These are phyloP conservation scores for Electrona antarctica DNA, from an alignment of 2,113 vertebrate genomes.

Conservation along the genomic window DNA sequence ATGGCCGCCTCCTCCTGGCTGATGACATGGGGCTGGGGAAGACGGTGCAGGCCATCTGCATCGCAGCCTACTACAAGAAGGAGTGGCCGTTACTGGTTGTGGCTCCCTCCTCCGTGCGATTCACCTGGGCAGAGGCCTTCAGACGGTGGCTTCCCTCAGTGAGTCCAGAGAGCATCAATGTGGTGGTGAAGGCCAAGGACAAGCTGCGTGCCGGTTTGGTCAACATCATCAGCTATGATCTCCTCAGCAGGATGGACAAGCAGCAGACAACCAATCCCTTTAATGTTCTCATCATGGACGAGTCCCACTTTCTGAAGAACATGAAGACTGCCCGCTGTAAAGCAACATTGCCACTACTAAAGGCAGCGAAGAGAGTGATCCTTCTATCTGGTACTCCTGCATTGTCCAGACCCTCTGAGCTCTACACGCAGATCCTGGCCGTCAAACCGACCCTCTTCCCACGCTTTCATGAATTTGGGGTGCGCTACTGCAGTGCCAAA, in stretches of 20 bases:
- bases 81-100: slow-evolving; percentile 96
- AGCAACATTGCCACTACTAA: slow-evolving; percentile 89
- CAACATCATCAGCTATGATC: slow-evolving; percentile 96
- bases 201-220: slow-evolving; percentile 81
- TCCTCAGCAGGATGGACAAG: slow-evolving; percentile 91
- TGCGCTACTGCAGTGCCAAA: slow-evolving; percentile 91
- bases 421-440: slow-evolving; percentile 91
- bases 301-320: slow-evolving; percentile 97
- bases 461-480: slow-evolving; percentile 89
- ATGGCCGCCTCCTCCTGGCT: slow-evolving; percentile 92
- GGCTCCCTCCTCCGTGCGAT: slow-evolving; percentile 91
- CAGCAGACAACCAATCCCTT: slow-evolving; percentile 81
- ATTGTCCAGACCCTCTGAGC: slow-evolving; percentile 91
- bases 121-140: slow-evolving; percentile 98
- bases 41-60: slow-evolving; percentile 96
- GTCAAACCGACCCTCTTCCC: slow-evolving; percentile 89
- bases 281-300: slow-evolving; percentile 93
- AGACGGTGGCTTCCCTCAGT: slow-evolving; percentile 91
- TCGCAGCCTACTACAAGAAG: slow-evolving; percentile 89
- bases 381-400: slow-evolving; percentile 94
- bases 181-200: slow-evolving; percentile 89
- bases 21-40: slow-evolving; percentile 99
- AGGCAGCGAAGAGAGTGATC: slow-evolving; percentile 91
- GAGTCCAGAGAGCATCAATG: slow-evolving; percentile 83
- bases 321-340: slow-evolving; percentile 91